A percentile compares a stretch with the other conserved stretches of the same genome.
Evolutionary conservation across 2,113 vertebrate species (phyloP).

Genomic region (Coptodon bakossiorum): DNA sequence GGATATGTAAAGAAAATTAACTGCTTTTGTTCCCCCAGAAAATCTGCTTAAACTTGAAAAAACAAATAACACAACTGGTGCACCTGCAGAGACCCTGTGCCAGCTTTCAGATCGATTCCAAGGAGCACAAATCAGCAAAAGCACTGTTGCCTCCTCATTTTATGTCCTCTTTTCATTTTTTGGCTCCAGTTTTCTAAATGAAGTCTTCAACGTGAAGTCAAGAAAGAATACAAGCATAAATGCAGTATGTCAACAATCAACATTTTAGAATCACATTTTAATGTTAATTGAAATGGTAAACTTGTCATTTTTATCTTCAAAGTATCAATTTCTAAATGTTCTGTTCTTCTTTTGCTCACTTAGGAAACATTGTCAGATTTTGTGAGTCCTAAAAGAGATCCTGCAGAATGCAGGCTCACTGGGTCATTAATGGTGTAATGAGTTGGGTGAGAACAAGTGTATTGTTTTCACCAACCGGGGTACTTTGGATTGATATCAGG

Average conservation of each 20-base stretch:
- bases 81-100: background rate
- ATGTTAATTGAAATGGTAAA: background rate
- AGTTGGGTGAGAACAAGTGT: conserved; percentile 70
- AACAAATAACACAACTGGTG: background rate
- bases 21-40: background rate
- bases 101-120: background rate
- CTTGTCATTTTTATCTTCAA: background rate
- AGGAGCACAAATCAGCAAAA: background rate
- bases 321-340: background rate
- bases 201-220: background rate
- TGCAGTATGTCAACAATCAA: background rate
- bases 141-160: background rate
- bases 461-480: background rate
- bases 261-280: background rate
- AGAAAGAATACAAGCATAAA: background rate
- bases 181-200: background rate
- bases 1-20: background rate
- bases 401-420: conserved; percentile 79
- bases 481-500: background rate
- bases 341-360: background rate
- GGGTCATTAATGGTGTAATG: conserved; percentile 64
- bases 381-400: conserved; percentile 81
- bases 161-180: background rate
- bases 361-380: conserved; percentile 84
- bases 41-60: background rate